A percentile compares a stretch with the other conserved stretches of the same genome.
Evolutionary conservation across 2,113 vertebrate species (phyloP).

Genomic region (Erpornis zantholeuca): DNA sequence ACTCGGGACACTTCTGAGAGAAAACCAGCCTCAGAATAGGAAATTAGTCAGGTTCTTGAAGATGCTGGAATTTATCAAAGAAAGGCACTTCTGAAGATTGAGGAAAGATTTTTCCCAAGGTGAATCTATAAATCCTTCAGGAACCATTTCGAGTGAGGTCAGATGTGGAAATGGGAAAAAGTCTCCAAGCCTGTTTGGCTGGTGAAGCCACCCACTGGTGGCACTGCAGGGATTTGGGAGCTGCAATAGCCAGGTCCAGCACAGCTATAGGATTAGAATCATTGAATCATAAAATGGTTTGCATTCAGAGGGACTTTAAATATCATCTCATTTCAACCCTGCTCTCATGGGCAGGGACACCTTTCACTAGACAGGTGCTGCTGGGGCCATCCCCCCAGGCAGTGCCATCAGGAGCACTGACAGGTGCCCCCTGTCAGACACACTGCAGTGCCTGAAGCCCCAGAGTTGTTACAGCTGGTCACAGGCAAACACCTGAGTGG

Average conservation of each 20-base stretch:
- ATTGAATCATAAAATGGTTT: not conserved
- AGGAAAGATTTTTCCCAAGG: not conserved
- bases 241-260: not conserved
- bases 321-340: not conserved
- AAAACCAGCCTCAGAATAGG: not conserved
- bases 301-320: not conserved
- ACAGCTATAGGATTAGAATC: no score
- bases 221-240: not conserved
- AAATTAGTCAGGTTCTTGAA: not conserved
- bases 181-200: not conserved
- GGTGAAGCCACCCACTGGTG: not conserved
- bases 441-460: rapidly evolving
- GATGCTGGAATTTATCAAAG: not conserved
- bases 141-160: not conserved
- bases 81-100: not conserved
- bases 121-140: not conserved
- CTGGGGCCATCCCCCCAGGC: not conserved
- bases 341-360: not conserved
- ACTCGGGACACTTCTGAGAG: not conserved
- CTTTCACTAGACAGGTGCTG: rapidly evolving
- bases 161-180: not conserved
- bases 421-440: rapidly evolving
- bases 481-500: not conserved
- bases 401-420: not conserved
- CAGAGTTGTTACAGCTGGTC: not conserved